Evolutionary conservation across 2,888 invertebrate species (phyloP).

Genomic region (Ceraclea dissimilis): DNA sequence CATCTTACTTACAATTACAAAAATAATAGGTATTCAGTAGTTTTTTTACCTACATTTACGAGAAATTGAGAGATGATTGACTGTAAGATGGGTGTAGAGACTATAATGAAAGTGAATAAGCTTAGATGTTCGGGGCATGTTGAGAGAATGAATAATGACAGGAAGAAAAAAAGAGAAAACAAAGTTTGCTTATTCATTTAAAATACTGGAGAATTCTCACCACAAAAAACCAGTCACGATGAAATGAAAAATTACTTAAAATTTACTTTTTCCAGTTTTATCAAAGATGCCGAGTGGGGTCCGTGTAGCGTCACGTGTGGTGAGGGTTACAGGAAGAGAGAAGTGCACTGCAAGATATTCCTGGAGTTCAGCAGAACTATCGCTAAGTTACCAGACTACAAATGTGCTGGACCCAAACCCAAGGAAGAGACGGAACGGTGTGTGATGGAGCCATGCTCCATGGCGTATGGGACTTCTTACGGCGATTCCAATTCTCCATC

Average conservation of each 20-base stretch:
- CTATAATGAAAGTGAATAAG: too few relatives aligned
- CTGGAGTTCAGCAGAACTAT: constrained; percentile 85
- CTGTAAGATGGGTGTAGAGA: too few relatives aligned
- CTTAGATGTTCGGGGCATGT: too few relatives aligned
- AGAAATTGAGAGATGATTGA: too few relatives aligned
- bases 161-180: too few relatives aligned
- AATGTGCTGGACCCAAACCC: constrained; percentile 83
- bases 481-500: constrained; percentile 38
- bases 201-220: too few relatives aligned
- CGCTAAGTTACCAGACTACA: constrained; percentile 77
- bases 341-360: constrained; percentile 92
- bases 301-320: constrained; percentile 90
- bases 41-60: too few relatives aligned
- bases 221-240: too few relatives aligned
- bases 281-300: constrained; percentile 83
- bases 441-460: constrained; percentile 67
- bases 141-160: too few relatives aligned
- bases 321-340: constrained; percentile 75
- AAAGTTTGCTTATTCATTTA: too few relatives aligned
- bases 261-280: constrained; percentile 58
- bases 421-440: constrained; percentile 75
- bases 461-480: constrained; percentile 52
- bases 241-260: not conserved
- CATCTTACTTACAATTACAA: too few relatives aligned
- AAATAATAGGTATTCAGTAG: too few relatives aligned